Evolutionary conservation across 2,888 invertebrate genomes (phyloP), one percentile per base, ranked within the genome.

Genomic region (Synergus japonicus): DNA sequence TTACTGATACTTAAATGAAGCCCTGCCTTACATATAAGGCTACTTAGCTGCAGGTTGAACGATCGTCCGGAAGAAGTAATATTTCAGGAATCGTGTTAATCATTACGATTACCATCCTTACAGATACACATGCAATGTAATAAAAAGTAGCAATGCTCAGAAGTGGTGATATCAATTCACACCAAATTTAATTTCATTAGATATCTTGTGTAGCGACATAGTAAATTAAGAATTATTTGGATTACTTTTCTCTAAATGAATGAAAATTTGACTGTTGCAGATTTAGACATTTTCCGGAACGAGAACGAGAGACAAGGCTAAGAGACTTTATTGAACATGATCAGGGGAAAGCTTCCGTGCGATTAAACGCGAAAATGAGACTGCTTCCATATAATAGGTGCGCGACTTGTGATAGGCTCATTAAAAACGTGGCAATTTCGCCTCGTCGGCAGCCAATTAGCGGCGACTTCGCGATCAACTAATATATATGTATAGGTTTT

Each of bases 21-120:
- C 43, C 5, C 18, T 43, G 9, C 9, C n/a, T 41, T 66, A 66
- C 41, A 66, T 66, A 37, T 65, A 65, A 65, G 65, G 37, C 64
- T 37, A 37, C 37, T 37, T n/a, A 37, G 37, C 37, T 37, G 18
- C 18, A 41, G 12, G 65, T 29, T n/a, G 65, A 65, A 37, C 15
- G 65, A 15, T 65, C 37, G 15, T n/a, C 65, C 65, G 65, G 65
- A 65, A 65, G 41, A 37, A 65, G 65, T 65, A 65, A 65, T 65
- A 65, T 65, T 65, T 65, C 41, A 65, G 15, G 65, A 65, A 41
- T 65, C 41, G 65, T 41, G 64, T 37, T 65, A 65, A 41, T 65
- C 15, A 37, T 65, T 65, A 65, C 37, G 29, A 65, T 65, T 65
- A 65, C n/a, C 5, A 41, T 65, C 64, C 9, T 41, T 65, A 65